Base-by-base conservation (phyloP, 2,113 vertebrate species). In the Carollia perspicillata region DNA sequence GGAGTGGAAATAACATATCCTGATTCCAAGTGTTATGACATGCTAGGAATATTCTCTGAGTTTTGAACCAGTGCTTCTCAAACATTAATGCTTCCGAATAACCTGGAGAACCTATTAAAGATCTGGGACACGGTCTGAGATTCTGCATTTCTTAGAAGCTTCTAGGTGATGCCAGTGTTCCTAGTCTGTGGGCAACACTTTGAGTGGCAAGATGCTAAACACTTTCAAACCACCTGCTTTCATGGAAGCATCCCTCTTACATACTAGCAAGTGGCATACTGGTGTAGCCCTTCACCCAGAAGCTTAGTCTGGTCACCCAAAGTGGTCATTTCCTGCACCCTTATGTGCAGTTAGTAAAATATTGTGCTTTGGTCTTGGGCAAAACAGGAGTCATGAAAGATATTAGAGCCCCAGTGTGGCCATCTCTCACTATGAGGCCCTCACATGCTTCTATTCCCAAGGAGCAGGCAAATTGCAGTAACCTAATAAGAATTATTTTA, bases 141-240 rank as follows among this genome's bases (percentile, higher is more conserved):
- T 77, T 92, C 84, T 95, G 30, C 65, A 55, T 75, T 92, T 89
- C 58, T 35, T 51, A 71, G 75, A 96, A 74, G 23, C 8, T 77
- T 49, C 26, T 79, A 72, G 10, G 44, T 77, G 44, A 53, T 74
- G 16, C 26, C 40, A 47, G 5, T 65, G 30, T 89, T 90, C 28
- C 30, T 79, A 11, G 16, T 55, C 22, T 86, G 65, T 92, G 68
- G 53, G 78, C 28, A 42, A 86, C 23, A 35, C 53, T 16, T 63
- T 40, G 14, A 91, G 22, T 74, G 35, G 9, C 47, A 88, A 93
- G 53, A 40, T 49, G 35, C 17, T 77, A 58, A 93, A 65, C 13
- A 33, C 12, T 80, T 89, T 89, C 40, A 47, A 92, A 44, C 37
- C 33, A 80, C 12, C 28, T 95, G 37, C 55, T 95, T 96, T 95